Percentiles rank a stretch among this genome's conserved stretches.
Evolutionary conservation across 2,113 vertebrate species (phyloP).

Genomic region (Oryzias javanicus): DNA sequence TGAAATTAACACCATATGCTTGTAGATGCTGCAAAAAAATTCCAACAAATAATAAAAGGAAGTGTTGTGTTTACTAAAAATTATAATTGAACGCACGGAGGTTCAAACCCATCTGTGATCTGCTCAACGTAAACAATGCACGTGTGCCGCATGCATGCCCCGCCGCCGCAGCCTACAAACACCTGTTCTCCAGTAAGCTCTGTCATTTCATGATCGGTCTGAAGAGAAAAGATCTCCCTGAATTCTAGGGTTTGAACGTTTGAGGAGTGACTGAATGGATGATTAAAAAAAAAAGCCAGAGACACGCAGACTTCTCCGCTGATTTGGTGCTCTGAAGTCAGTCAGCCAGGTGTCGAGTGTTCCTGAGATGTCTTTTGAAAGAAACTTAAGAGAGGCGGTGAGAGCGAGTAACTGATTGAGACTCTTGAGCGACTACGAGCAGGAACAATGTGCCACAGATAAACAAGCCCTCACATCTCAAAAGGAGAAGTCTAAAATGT

Average conservation of each 20-base stretch:
- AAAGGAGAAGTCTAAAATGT: constrained; percentile 64
- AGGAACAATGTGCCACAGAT: constrained; percentile 70
- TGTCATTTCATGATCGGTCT: constrained; percentile 35
- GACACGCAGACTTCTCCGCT: constrained; percentile 55
- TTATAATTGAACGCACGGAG: not conserved
- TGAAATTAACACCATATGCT: no score
- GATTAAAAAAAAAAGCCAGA: constrained; percentile 56
- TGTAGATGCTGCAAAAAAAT: not conserved
- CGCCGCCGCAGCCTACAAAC: constrained; percentile 20
- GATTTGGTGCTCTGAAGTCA: constrained; percentile 68
- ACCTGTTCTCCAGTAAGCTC: constrained; percentile 38
- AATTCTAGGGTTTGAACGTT: constrained; percentile 54
- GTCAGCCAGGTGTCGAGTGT: constrained; percentile 73
- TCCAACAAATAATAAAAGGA: constrained; percentile 13
- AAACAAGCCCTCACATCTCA: constrained; percentile 76
- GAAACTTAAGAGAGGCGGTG: constrained; percentile 57
- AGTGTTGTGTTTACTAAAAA: not conserved
- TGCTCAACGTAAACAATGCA: constrained; percentile 5
- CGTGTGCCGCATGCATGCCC: constrained; percentile 15
- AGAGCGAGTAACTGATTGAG: constrained; percentile 59
- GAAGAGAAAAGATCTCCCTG: constrained; percentile 35
- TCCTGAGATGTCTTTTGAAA: constrained; percentile 63
- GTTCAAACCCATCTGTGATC: constrained; percentile 7
- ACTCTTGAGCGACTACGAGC: constrained; percentile 65
- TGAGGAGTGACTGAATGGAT: constrained; percentile 60